Evolutionary conservation across 2,888 invertebrate genomes (phyloP).

Genomic region (Escarpia spicata): DNA sequence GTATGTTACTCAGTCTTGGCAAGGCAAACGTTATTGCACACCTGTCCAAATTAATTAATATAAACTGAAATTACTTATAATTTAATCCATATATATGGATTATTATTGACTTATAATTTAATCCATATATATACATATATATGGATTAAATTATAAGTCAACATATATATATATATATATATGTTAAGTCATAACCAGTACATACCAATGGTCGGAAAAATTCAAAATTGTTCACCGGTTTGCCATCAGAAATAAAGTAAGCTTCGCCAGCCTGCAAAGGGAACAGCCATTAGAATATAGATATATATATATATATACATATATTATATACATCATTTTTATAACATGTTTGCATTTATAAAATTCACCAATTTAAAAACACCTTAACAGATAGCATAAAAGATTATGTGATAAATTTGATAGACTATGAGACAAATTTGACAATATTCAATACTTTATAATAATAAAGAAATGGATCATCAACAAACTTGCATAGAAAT

Average conservation of each 20-base stretch:
- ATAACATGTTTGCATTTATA: slow-evolving; percentile 22
- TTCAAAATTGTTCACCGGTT: slow-evolving; percentile 65
- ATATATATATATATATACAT: slow-evolving; percentile 3
- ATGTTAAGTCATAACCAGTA: slow-evolving; percentile 18
- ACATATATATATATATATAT: neutral
- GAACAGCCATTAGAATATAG: neutral
- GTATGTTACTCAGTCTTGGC: neutral
- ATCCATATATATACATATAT: neutral
- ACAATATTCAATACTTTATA: too few relatives aligned
- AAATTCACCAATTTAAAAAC: neutral
- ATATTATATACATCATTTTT: slow-evolving; percentile 27
- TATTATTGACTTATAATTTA: too few relatives aligned
- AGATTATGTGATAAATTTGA: neutral
- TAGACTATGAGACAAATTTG: too few relatives aligned
- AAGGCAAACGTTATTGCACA: neutral
- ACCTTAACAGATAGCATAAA: neutral
- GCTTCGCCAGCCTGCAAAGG: slow-evolving; percentile 64
- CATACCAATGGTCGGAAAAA: slow-evolving; percentile 65
- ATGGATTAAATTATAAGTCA: too few relatives aligned
- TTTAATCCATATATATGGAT: neutral
- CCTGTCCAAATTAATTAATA: neutral
- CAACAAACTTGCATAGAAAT: neutral
- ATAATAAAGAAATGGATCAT: neutral
- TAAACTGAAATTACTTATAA: neutral
- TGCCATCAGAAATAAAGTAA: slow-evolving; percentile 66